These are phyloP conservation scores for Nannobrachium achirus DNA, from an alignment of 2,113 vertebrate species.

Conservation along the genomic window DNA sequence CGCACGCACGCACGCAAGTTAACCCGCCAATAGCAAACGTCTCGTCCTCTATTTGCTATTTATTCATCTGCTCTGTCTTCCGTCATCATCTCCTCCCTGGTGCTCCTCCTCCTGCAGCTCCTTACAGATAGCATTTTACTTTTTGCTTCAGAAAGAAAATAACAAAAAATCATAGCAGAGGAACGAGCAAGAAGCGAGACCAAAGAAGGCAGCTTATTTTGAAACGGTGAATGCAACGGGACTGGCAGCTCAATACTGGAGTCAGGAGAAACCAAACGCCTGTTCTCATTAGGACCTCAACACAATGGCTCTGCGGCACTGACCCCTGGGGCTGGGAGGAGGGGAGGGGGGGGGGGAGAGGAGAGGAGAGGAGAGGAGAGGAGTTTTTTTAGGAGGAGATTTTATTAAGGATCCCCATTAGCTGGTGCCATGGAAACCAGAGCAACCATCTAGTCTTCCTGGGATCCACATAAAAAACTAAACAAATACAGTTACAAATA, in stretches of 20 bases:
- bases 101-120: not conserved
- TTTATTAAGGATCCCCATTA: no score
- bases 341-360: not conserved
- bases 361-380: not conserved
- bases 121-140: conserved; percentile 25
- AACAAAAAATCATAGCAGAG: conserved; percentile 10
- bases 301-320: conserved; percentile 22
- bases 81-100: not conserved
- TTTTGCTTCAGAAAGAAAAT: conserved; percentile 9
- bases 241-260: not conserved
- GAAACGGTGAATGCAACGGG: not conserved
- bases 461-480: no score
- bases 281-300: conserved; percentile 44
- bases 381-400: not conserved
- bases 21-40: conserved; percentile 3
- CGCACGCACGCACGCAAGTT: no score
- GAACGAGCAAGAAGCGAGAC: conserved; percentile 19
- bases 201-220: conserved; percentile 6
- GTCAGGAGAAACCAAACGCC: conserved; percentile 47
- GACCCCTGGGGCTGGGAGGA: conserved; percentile 33
- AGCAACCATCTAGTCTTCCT: no score
- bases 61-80: conserved; percentile 11
- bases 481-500: no score
- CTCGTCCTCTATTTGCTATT: conserved; percentile 7
- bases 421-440: no score